Conservation (phyloP, 2,113 vertebrate species). For the Silurus asotus region DNA sequence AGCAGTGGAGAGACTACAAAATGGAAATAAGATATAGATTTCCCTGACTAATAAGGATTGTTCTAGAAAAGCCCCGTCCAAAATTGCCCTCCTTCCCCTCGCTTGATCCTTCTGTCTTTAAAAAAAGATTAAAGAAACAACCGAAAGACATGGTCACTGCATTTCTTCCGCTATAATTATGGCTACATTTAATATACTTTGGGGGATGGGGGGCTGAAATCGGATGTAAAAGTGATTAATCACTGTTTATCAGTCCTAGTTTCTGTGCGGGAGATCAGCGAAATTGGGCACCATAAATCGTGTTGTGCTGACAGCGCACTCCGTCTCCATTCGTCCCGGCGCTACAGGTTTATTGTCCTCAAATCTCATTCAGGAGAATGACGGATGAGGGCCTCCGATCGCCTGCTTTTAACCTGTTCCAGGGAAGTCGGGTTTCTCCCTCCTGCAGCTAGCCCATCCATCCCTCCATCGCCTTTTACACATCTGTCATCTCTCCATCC, state of each 20-base stretch:
- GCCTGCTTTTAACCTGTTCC: conserved; percentile 64
- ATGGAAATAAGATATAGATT: conserved; percentile 62
- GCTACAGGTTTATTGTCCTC: conserved; percentile 83
- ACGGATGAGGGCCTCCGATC: conserved; percentile 74
- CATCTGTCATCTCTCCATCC: conserved; percentile 34
- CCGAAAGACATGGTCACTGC: conserved; percentile 53
- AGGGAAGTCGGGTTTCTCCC: conserved; percentile 54
- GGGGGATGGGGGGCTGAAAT: conserved; percentile 63
- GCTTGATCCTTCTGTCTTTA: conserved; percentile 19
- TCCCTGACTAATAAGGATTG: conserved; percentile 41
- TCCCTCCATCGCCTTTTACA: conserved; percentile 31
- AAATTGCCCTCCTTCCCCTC: background rate
- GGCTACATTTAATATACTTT: conserved; percentile 76
- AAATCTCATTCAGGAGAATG: conserved; percentile 82
- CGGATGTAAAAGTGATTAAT: conserved; percentile 79
- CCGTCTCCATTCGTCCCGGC: conserved; percentile 79
- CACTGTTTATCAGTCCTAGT: conserved; percentile 82
- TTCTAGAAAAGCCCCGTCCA: conserved; percentile 21
- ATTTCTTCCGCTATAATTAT: conserved; percentile 71
- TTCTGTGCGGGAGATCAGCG: conserved; percentile 80
- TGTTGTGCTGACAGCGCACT: conserved; percentile 74
- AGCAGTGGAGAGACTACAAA: conserved; percentile 49
- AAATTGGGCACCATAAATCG: conserved; percentile 81
- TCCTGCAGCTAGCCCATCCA: conserved; percentile 41
- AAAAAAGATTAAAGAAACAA: conserved; percentile 25